Evolutionary conservation across 2,113 vertebrate species (phyloP).

Genomic region (Pachycephala philippinensis): DNA sequence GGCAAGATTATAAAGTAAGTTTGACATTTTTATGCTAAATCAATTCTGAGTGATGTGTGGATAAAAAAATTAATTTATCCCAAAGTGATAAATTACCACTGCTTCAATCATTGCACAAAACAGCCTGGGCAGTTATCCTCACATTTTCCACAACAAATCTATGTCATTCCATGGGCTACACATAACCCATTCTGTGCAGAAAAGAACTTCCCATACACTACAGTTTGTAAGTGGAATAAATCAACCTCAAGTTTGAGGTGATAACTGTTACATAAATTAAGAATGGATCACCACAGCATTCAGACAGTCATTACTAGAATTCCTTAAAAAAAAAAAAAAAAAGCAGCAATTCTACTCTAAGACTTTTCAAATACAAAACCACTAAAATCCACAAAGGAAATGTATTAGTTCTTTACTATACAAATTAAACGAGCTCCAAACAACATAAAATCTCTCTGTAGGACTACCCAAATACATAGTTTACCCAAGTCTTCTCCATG

Average conservation of each 20-base stretch:
- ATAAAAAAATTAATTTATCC: neutral
- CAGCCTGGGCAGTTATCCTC: neutral
- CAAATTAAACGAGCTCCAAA: neutral
- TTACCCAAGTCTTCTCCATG: neutral
- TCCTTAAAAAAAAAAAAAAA: neutral
- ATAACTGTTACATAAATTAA: neutral
- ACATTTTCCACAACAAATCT: neutral
- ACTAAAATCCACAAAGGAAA: neutral
- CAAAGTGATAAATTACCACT: neutral
- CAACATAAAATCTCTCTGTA: neutral
- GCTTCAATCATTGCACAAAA: neutral
- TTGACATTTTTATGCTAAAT: conserved; percentile 22
- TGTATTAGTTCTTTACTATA: neutral
- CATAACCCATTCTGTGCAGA: neutral
- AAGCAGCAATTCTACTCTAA: neutral
- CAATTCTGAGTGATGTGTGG: neutral
- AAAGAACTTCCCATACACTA: neutral
- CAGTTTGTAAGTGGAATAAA: neutral
- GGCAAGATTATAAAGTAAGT: neutral
- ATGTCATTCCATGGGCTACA: neutral
- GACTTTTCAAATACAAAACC: neutral
- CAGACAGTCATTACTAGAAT: neutral
- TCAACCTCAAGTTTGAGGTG: neutral
- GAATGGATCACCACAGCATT: neutral
- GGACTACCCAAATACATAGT: neutral